Conservation (phyloP, 2,888 invertebrate species). For the Sericinus montela region DNA sequence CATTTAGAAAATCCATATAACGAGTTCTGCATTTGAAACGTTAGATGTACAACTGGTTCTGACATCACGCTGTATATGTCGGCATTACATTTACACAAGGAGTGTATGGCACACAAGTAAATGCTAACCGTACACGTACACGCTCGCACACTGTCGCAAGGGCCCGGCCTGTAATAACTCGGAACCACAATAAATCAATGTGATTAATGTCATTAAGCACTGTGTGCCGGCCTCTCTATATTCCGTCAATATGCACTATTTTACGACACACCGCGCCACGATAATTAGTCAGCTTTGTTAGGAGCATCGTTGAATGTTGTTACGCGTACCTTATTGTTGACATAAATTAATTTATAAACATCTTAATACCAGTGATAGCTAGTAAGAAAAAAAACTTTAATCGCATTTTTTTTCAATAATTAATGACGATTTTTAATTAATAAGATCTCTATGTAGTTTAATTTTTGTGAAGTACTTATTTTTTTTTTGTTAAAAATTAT, state of each 20-base stretch:
- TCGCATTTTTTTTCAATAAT: too few species aligned
- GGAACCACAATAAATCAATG: conserved; percentile 80
- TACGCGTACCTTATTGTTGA: conserved; percentile 37
- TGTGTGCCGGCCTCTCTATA: conserved; percentile 79
- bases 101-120: conserved; percentile 45
- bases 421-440: too few species aligned
- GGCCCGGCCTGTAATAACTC: conserved; percentile 78
- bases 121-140: conserved; percentile 32
- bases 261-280: conserved; percentile 75
- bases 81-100: conserved; percentile 69
- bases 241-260: conserved; percentile 80
- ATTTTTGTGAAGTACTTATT: too few species aligned
- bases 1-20: too few species aligned
- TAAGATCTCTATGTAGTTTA: too few species aligned
- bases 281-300: conserved; percentile 80
- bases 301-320: conserved; percentile 63
- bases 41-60: conserved; percentile 1
- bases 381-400: too few species aligned
- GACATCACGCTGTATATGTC: conserved; percentile 56
- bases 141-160: conserved; percentile 51
- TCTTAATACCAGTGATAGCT: background rate
- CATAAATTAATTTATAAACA: conserved; percentile 31
- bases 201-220: conserved; percentile 80
- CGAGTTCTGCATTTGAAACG: background rate
- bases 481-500: too few species aligned